Evolutionary conservation across 2,888 invertebrate species (phyloP).

Genomic region (Molanna angustata): DNA sequence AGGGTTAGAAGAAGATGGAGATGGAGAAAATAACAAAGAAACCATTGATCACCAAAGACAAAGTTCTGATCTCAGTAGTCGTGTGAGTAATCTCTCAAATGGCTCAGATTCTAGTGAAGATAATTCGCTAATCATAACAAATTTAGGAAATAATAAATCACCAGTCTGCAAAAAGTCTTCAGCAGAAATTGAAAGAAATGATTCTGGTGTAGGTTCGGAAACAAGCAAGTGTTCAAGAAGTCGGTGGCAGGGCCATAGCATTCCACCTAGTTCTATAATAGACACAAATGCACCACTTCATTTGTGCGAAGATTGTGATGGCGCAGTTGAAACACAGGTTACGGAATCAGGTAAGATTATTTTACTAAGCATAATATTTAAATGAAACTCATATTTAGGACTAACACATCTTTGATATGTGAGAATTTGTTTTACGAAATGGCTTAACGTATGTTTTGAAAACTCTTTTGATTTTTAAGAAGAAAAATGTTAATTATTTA

Average conservation of each 20-base stretch:
- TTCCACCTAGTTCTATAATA: constrained; percentile 48
- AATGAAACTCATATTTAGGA: neutral
- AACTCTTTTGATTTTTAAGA: too few species aligned
- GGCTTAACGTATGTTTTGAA: too few species aligned
- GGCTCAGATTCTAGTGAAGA: constrained; percentile 87
- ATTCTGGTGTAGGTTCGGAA: constrained; percentile 90
- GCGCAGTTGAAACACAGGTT: constrained; percentile 70
- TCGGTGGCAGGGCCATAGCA: constrained; percentile 62
- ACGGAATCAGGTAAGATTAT: constrained; percentile 59
- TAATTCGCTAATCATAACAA: constrained; percentile 65
- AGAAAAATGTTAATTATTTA: too few species aligned
- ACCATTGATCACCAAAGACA: constrained; percentile 51
- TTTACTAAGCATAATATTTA: neutral
- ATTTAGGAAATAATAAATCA: constrained; percentile 56
- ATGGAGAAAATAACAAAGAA: constrained; percentile 55
- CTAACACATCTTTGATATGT: too few species aligned
- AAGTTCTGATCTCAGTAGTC: constrained; percentile 59
- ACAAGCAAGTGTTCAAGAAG: constrained; percentile 84
- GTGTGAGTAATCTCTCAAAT: constrained; percentile 73
- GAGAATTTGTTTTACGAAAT: too few species aligned
- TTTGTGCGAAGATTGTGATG: constrained; percentile 85
- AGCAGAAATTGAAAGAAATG: constrained; percentile 85
- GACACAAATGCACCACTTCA: constrained; percentile 63
- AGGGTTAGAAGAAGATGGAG: constrained; percentile 49
- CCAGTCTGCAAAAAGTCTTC: constrained; percentile 57